Evolutionary conservation across 2,888 invertebrate species (phyloP), one percentile per base, ranked within the genome.

Genomic region (Fragum whitleyi): DNA sequence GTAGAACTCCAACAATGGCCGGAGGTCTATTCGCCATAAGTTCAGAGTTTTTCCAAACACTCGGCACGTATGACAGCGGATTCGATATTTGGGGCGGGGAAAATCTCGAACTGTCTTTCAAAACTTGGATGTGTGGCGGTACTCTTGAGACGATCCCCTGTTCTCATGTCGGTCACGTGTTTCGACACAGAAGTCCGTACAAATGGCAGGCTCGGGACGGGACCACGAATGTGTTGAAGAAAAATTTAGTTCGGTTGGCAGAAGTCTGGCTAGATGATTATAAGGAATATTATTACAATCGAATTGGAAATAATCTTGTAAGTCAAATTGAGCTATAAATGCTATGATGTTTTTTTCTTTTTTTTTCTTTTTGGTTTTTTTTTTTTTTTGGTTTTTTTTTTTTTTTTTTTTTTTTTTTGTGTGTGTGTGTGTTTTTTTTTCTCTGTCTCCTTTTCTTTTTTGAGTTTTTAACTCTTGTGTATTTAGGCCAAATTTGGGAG

Each of bases 31-130:
- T 99, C 94, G 99, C 99, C 0, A 97, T 99, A 57, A 96, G 97
- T 92, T 95, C 96, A 21, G 95, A 96, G 72, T 98, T 97, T 94
- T 99, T 99, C 93, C 96, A 96, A 87, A 95, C 97, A 81, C 95
- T 85, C 11, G 85, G 85, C 2, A 97, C 97, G 93, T 99, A 98
- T 92, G 99, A 99, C 93, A 94, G 96, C 65, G 98, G 97, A 7
- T 98, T 99, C 98, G 97, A 98, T 90, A 96, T 98, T 69, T 99
- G 99, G 99, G 99, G 99, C 69, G 99, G 98, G 6, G 99, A 99
- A 94, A 99, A 99, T 94, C 95, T 99, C 32, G 99, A 99, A 94
- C 96, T 99, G 87, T 99, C 99, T 0, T 99, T 99, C 92, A 96
- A 99, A 97, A 96, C 97, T 42, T 99, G 99, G 99, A 98, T 98